Percentiles rank a stretch among this genome's conserved stretches.
These are phyloP conservation scores for Poeciliopsis paucimaculata DNA, from an alignment of 2,797 vertebrate species.

Conservation along the genomic window DNA sequence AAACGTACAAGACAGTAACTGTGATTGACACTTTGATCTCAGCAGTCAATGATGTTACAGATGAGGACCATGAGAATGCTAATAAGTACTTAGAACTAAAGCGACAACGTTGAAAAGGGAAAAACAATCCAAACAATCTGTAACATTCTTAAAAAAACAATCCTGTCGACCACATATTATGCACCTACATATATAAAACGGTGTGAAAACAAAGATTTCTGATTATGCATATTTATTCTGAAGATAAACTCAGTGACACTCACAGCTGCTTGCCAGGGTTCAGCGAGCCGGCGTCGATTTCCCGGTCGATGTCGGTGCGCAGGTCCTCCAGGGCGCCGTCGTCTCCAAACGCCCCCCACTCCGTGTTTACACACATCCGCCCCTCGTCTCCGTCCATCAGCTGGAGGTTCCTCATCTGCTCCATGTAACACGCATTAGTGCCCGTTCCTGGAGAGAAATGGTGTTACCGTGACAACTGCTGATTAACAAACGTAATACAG, in stretches of 20 bases:
- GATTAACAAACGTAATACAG: background rate
- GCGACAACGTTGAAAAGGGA: background rate
- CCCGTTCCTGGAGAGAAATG: constrained; percentile 84
- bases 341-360: constrained; percentile 97
- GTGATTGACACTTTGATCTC: background rate
- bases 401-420: constrained; percentile 95
- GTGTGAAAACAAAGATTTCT: background rate
- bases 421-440: constrained; percentile 98
- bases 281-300: constrained; percentile 93
- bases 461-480: background rate
- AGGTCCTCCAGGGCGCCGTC: constrained; percentile 88
- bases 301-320: constrained; percentile 89
- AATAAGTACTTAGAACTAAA: background rate
- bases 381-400: constrained; percentile 93
- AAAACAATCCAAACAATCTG: background rate
- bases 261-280: constrained; percentile 96
- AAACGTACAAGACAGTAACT: background rate
- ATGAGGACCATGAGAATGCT: background rate
- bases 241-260: constrained; percentile 62
- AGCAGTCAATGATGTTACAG: background rate
- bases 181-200: background rate
- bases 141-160: background rate
- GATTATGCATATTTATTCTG: too few relatives aligned
- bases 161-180: background rate
- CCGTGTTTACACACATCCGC: constrained; percentile 96